Evolutionary conservation across 2,888 invertebrate species (phyloP).

Genomic region (Pseudoips prasinana): DNA sequence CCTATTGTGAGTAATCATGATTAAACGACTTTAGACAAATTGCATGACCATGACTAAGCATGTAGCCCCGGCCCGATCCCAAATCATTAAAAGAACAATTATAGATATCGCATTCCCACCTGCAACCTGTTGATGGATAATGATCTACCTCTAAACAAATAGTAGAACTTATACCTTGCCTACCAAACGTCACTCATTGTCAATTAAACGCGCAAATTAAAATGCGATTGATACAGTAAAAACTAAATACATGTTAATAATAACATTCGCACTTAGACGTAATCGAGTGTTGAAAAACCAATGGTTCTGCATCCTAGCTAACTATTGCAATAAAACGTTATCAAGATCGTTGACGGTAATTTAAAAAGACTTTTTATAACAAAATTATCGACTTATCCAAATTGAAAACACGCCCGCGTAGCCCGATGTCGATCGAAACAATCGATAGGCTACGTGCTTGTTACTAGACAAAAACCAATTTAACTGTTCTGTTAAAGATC

Average conservation of each 20-base stretch:
- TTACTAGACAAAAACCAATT: constrained; percentile 65
- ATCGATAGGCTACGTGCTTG: constrained; percentile 46
- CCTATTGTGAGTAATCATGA: constrained; percentile 82
- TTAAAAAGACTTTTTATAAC: constrained; percentile 22
- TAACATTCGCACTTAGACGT: too few relatives aligned
- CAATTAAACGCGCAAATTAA: constrained; percentile 31
- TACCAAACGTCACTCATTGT: constrained; percentile 45
- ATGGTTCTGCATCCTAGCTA: too few relatives aligned
- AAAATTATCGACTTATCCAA: constrained; percentile 40
- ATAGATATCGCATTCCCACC: constrained; percentile 80
- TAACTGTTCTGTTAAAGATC: constrained; percentile 66
- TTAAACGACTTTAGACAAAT: constrained; percentile 82
- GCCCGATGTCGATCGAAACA: constrained; percentile 49
- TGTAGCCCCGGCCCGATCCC: constrained; percentile 67
- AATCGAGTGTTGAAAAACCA: too few relatives aligned
- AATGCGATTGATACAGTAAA: constrained; percentile 45
- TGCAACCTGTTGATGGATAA: constrained; percentile 77
- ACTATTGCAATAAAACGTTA: constrained; percentile 24
- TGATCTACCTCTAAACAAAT: constrained; percentile 77
- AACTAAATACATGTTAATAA: too few relatives aligned
- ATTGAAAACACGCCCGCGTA: constrained; percentile 42
- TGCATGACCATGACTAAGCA: constrained; percentile 81
- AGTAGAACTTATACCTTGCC: constrained; percentile 46
- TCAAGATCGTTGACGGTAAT: constrained; percentile 28
- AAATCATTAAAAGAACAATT: constrained; percentile 81